These are phyloP conservation scores for Caerostris extrusa DNA, from an alignment of 1,140 invertebrate species.

Conservation along the genomic window DNA sequence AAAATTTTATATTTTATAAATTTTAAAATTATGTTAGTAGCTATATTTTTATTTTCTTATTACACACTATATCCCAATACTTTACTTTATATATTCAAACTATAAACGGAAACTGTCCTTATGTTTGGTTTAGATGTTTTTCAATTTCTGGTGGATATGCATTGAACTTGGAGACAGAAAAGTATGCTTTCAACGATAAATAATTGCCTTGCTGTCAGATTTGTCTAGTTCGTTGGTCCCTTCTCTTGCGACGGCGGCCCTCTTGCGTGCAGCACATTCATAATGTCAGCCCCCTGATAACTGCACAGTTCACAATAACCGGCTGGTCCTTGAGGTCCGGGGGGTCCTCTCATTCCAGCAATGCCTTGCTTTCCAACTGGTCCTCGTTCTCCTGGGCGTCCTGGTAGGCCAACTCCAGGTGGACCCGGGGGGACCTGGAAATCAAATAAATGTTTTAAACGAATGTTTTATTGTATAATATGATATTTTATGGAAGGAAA, in stretches of 20 bases:
- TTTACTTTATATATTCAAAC: too few relatives aligned
- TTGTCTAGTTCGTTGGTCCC: constrained; percentile 71
- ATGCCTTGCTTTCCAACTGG: constrained; percentile 85
- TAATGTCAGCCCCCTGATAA: constrained; percentile 76
- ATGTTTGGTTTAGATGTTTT: too few relatives aligned
- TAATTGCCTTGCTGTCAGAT: neutral
- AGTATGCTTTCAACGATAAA: neutral
- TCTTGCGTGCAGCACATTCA: constrained; percentile 66
- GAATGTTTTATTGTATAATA: neutral
- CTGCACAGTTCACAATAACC: constrained; percentile 84
- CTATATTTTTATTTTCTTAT: too few relatives aligned
- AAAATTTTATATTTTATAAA: too few relatives aligned
- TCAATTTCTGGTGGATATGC: neutral
- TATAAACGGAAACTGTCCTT: too few relatives aligned
- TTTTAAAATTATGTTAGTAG: too few relatives aligned
- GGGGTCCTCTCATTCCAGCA: constrained; percentile 67
- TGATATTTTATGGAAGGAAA: neutral
- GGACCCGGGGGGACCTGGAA: constrained; percentile 85
- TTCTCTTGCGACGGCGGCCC: constrained; percentile 61
- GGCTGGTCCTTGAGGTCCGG: constrained; percentile 80
- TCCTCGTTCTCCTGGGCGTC: constrained; percentile 85
- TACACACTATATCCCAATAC: too few relatives aligned
- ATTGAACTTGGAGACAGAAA: neutral
- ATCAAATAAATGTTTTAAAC: neutral
- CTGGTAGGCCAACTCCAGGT: constrained; percentile 84